Base-by-base conservation (phyloP, 1,140 invertebrate species). In the Leptopilina boulardi region DNA sequence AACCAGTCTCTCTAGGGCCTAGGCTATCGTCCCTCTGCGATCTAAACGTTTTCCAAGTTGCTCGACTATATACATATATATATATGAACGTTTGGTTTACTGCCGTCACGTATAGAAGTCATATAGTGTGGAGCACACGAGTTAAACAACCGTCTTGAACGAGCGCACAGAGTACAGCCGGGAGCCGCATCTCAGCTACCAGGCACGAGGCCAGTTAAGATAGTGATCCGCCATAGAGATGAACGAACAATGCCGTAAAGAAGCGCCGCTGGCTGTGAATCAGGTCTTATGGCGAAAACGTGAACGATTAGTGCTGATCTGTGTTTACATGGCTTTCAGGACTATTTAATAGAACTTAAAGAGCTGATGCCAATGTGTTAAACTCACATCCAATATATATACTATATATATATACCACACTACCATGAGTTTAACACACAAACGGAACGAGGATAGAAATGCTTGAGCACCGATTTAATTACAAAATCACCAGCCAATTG, bases 241-340 rank as follows among this genome's bases (percentile, higher is more conserved):
- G 81, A 76, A 83, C 78, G 87, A 88, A 89, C 87, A 89, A 90
- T 89, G 84, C 85, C 85, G 84, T 87, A 90, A 89, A 89, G 87
- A 88, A 89, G 84, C 83, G 81, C 77, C 80, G 80, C 77, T 81
- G 80, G 71, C 74, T 80, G 81, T 84, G 87, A 89, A 87, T 84
- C 87, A 83, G 83, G 77, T 80, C 84, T 90, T 90, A 90, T 90
- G 86, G 89, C 87, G 84, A 90, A 90, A 90, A 90, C 88, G 89
- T 90, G 88, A 90, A 90, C 89, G 89, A 90, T 90, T 90, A 90
- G 89, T 82, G 86, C 79, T 82, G 82, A 86, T 85, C 84, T 87
- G 83, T 89, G 86, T 90, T 87, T 87, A 87, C 86, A 87, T 75
- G n/a, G 80, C 76, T 23, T 70, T 73, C 30, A 34, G 79, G 74